phyloP scores from a whole-genome alignment of 2,113 vertebrate genomes.

The Muntiacus reevesi region DNA sequence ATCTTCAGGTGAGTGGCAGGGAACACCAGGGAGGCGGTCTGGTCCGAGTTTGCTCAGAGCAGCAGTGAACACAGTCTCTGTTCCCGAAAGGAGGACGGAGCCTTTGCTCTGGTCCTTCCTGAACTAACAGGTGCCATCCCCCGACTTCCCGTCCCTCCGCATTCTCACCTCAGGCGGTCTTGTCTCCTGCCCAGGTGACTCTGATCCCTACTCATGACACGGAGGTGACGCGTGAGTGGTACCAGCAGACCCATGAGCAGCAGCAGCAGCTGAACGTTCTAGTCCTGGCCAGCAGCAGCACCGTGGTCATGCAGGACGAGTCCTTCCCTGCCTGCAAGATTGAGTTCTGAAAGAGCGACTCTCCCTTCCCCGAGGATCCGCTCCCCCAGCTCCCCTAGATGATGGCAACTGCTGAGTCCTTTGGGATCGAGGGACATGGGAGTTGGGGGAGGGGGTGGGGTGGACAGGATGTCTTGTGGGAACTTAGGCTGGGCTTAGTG shows the following conservation, averaged over 20 bases:
- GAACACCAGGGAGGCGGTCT: neutral
- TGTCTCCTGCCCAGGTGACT: slow-evolving; percentile 87
- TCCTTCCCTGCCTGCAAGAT: slow-evolving; percentile 99
- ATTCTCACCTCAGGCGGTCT: slow-evolving; percentile 23
- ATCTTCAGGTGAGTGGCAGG: slow-evolving; percentile 90
- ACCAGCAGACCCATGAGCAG: slow-evolving; percentile 97
- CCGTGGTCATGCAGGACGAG: slow-evolving; percentile 99
- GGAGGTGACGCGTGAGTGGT: slow-evolving; percentile 98
- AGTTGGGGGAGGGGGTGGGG: neutral
- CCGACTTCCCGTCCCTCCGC: neutral
- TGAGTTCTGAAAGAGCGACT: slow-evolving; percentile 89
- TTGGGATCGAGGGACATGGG: slow-evolving; percentile 35
- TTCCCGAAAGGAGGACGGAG: neutral
- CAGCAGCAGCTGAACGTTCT: slow-evolving; percentile 98
- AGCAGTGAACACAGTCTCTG: neutral
- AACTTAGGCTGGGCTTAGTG: slow-evolving; percentile 2
- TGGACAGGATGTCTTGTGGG: neutral
- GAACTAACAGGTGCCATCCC: neutral
- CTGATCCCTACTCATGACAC: slow-evolving; percentile 98
- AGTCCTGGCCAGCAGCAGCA: slow-evolving; percentile 99
- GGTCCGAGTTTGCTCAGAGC: neutral
- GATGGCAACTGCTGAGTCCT: slow-evolving; percentile 52
- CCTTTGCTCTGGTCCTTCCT: neutral
- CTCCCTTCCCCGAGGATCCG: slow-evolving; percentile 60
- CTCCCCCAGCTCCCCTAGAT: slow-evolving; percentile 37